Evolutionary conservation across 2,797 vertebrate species (phyloP).

Genomic region (Danio aesculapii): DNA sequence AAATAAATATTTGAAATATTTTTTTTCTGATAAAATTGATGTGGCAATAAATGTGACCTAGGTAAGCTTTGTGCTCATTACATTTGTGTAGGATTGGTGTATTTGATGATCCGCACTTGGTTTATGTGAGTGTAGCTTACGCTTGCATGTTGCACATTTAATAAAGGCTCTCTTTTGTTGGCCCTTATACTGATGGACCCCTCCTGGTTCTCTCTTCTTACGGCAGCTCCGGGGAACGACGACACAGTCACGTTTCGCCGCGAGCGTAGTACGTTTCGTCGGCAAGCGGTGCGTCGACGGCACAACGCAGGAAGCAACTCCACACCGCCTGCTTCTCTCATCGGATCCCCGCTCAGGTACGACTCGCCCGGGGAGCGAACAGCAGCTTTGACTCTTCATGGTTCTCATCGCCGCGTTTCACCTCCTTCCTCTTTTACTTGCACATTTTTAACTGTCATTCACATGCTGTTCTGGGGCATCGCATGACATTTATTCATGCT

Average conservation of each 20-base stretch:
- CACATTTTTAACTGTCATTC: conserved; percentile 15
- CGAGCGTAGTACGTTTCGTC: conserved; percentile 98
- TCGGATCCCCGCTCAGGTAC: conserved; percentile 99
- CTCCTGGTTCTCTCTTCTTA: conserved; percentile 77
- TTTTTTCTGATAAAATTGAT: not conserved
- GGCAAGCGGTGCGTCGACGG: conserved; percentile 97
- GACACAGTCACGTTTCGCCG: conserved; percentile 95
- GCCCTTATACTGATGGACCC: conserved; percentile 59
- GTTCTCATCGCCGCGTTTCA: not conserved
- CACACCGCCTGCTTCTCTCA: conserved; percentile 95
- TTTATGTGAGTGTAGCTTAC: not conserved
- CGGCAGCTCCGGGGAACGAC: conserved; percentile 92
- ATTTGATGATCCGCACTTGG: not conserved
- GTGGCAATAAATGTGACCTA: not conserved
- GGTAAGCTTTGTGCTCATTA: not conserved
- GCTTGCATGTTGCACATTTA: not conserved
- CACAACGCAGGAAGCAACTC: conserved; percentile 99
- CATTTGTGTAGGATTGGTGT: not conserved
- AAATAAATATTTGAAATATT: too few relatives aligned
- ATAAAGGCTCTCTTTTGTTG: conserved; percentile 2
- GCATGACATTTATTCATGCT: conserved; percentile 1
- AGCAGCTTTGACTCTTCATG: not conserved
- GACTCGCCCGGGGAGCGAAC: conserved; percentile 67
- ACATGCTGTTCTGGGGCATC: not conserved
- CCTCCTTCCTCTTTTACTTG: not conserved